phyloP scores from a whole-genome alignment of 2,888 invertebrate genomes.

The Caenorhabditis macrosperma region DNA sequence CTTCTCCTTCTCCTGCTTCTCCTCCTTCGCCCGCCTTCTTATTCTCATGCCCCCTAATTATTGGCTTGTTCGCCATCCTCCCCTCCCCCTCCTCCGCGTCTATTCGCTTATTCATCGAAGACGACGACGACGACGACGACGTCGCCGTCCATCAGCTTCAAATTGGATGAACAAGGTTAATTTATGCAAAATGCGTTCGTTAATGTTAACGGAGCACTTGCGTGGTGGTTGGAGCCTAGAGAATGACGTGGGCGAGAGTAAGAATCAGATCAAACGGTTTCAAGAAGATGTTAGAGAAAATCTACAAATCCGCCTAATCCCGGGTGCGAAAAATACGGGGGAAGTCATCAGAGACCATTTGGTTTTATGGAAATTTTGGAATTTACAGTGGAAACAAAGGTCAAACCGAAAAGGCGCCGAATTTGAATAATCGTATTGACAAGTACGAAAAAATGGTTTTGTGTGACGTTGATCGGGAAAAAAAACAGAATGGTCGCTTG shows the following conservation, averaged over 20 bases:
- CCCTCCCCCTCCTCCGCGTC: not conserved
- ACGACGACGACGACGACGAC: not conserved
- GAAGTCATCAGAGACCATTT: not conserved
- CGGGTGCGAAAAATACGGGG: too few relatives aligned
- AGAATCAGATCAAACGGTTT: too few relatives aligned
- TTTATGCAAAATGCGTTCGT: too few relatives aligned
- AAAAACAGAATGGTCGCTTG: not conserved
- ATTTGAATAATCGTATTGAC: not conserved
- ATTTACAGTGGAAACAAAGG: not conserved
- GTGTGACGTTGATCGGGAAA: not conserved
- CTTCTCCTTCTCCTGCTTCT: slow-evolving; percentile 8
- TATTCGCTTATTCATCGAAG: not conserved
- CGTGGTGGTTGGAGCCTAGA: too few relatives aligned
- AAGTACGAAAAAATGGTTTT: not conserved
- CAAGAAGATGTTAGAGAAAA: too few relatives aligned
- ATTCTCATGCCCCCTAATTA: slow-evolving; percentile 42
- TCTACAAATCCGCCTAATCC: too few relatives aligned
- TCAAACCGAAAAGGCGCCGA: not conserved
- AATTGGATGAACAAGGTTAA: too few relatives aligned
- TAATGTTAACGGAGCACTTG: too few relatives aligned
- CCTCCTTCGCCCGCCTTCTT: not conserved
- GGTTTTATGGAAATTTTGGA: slow-evolving; percentile 7
- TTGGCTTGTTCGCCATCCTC: slow-evolving; percentile 31
- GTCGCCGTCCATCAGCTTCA: too few relatives aligned
- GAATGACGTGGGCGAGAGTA: too few relatives aligned